These are phyloP conservation scores for Sycon ciliatum DNA, from an alignment of 37 sponge, comb jelly and placozoan genomes.

Conservation along the genomic window DNA sequence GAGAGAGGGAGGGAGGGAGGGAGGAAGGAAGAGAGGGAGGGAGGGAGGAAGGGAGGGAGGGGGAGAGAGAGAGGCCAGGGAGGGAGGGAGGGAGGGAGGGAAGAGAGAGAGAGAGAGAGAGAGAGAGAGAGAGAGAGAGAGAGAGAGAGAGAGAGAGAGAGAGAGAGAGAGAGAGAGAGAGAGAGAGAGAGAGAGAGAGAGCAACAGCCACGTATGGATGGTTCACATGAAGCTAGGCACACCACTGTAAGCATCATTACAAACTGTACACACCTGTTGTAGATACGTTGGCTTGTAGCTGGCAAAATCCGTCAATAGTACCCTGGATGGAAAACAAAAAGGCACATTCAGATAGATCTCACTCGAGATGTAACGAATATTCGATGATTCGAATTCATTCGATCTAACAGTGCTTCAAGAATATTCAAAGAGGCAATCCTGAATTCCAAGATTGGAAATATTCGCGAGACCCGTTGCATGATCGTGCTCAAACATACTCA, in stretches of 20 bases:
- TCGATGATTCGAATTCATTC: too few relatives aligned
- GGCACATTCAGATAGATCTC: too few relatives aligned
- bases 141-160: too few relatives aligned
- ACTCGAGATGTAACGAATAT: too few relatives aligned
- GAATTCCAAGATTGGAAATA: not conserved
- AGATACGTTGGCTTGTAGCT: slow-evolving; percentile 79
- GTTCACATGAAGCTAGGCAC: too few relatives aligned
- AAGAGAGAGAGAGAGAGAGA: not conserved
- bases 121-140: not conserved
- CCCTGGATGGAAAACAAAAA: slow-evolving; percentile 55
- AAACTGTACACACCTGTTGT: slow-evolving; percentile 51
- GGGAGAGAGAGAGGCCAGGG: not conserved
- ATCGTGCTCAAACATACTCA: too few relatives aligned
- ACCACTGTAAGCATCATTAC: not conserved
- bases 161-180: too few relatives aligned
- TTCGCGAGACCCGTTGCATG: not conserved
- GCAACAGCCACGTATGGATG: too few relatives aligned
- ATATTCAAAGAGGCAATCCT: not conserved
- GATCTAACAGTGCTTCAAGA: not conserved
- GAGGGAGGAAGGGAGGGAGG: not conserved
- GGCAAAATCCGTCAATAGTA: slow-evolving; percentile 85
- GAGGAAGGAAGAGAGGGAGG: not conserved
- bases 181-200: too few relatives aligned
- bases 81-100: not conserved
- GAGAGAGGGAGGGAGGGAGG: not conserved